Base-by-base conservation (phyloP, 1,140 invertebrate species). In the Cydia pomonella region DNA sequence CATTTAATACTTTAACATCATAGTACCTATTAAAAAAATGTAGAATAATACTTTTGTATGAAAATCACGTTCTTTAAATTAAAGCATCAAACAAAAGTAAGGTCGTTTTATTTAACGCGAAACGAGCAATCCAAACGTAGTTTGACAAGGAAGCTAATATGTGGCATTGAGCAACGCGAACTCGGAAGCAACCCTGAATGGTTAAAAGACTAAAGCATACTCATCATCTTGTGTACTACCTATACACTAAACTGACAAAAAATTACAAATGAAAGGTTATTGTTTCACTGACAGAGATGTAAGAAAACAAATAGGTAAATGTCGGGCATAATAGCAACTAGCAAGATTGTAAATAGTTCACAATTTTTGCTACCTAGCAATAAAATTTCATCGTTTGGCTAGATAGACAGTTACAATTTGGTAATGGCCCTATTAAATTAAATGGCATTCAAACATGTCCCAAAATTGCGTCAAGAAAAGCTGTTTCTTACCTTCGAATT, bases 201-300 rank as follows among this genome's bases (percentile, higher is more conserved):
- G 64, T 69, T 69, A 69, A 69, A 69, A 69, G 5, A 69, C 27
- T 69, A 69, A 69, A 69, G 64, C 64, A 69, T 69, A 41, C 63
- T n/a, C n/a, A n/a, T n/a, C n/a, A 66, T 66, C 63, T 66, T 66
- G 29, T 66, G 63, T 66, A 33, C 12, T 16, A n/a, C 25, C 16
- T 29, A 29, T 4, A 18, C 23, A 66, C 29, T 29, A 27, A 63
- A 66, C 25, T 66, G 25, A 33, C 13, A 29, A 10, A 18, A 29
- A 38, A 69, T 18, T n/a, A 38, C 4, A 38, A 23, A 6, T 38
- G 27, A 69, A 59, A 69, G 16, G 12, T 29, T 66, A 23, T 29
- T 66, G 27, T 66, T 66, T 33, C 16, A 66, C 63, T 16, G 25
- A 29, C 23, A 33, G 50, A 53, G n/a, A 59, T 12, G 18, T 59